A percentile compares a stretch with the other conserved stretches of the same genome.
Evolutionary conservation across 1,140 invertebrate genomes (phyloP).

Genomic region (Drosophila lini): DNA sequence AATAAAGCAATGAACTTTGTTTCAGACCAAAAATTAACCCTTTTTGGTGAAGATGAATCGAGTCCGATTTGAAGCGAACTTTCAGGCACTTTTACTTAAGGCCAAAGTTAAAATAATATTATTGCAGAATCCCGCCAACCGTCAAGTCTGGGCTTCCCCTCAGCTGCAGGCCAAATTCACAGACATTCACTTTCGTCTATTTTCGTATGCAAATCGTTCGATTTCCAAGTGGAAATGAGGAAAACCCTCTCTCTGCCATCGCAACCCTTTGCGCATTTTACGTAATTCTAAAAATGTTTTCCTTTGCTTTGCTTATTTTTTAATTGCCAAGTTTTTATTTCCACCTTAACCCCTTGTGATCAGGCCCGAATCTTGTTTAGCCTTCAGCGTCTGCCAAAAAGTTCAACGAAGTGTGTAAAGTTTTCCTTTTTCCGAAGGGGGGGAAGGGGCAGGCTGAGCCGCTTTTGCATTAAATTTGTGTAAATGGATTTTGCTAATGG

Average conservation of each 20-base stretch:
- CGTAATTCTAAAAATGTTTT: slow-evolving; percentile 79
- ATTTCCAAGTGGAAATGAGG: slow-evolving; percentile 35
- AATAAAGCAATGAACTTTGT: slow-evolving; percentile 14
- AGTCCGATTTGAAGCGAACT: slow-evolving; percentile 4
- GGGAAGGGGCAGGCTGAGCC: slow-evolving; percentile 20
- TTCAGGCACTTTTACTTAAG: slow-evolving; percentile 54
- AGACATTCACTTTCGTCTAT: slow-evolving; percentile 55
- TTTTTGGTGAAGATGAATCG: not conserved
- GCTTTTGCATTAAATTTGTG: slow-evolving; percentile 82
- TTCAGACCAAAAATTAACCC: slow-evolving; percentile 5
- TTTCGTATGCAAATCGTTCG: slow-evolving; percentile 70
- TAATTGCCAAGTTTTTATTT: slow-evolving; percentile 80
- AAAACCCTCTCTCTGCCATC: slow-evolving; percentile 6
- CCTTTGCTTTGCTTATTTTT: slow-evolving; percentile 72
- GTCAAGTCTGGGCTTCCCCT: slow-evolving; percentile 16
- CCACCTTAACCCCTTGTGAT: slow-evolving; percentile 14
- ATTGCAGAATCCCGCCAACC: slow-evolving; percentile 36
- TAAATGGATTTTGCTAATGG: slow-evolving; percentile 84
- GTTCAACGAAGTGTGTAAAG: slow-evolving; percentile 80
- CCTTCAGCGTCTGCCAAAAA: slow-evolving; percentile 50
- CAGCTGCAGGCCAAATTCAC: slow-evolving; percentile 37
- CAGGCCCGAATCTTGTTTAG: slow-evolving; percentile 5
- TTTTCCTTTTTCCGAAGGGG: slow-evolving; percentile 34
- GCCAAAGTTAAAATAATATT: slow-evolving; percentile 82
- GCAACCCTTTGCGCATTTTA: slow-evolving; percentile 69